Base-by-base conservation (phyloP, 2,797 vertebrate genomes). In the Kryptopterus vitreolus region DNA sequence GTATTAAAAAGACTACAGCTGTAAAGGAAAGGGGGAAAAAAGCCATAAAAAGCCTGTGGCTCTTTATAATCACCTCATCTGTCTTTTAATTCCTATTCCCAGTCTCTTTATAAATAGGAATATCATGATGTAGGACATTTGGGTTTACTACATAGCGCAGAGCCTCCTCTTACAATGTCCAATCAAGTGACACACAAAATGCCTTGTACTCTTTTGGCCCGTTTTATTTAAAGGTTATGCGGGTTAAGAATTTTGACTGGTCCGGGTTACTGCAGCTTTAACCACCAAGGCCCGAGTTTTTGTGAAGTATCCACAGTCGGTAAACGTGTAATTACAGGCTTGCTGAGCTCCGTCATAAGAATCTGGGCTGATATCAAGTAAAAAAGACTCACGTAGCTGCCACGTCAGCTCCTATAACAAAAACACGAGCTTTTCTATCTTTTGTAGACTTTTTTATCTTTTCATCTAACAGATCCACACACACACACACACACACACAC, bases 341-440 rank as follows among this genome's bases (percentile, higher is more conserved):
- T 65, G n/a, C 43, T n/a, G 50, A 66, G 31, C n/a, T 72, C 82
- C 72, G 62, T 78, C 43, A 15, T 78, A 20, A 63, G 53, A 46
- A 38, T 76, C 68, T 50, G 68, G 71, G 62, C 50, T 76, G 53
- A 79, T 63, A 7, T 76, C 20, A 58, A 80, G 66, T 69, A 71
- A 62, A 81, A n/a, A 43, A 62, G 9, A 53, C 55, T 83, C 77
- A 77, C 79, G 82, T 85, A 88, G 88, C 80, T 89, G 90, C 91
- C 91, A 93, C 90, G 84, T 92, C 85, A 85, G 83, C 89, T 88
- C 52, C 86, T 81, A 57, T 59, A 31, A 69, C 62, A 72, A 70
- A 70, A 68, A 63, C 24, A 15, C 3, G 31, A 66, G 38, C 48
- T 55, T 46, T 61, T 7, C 13, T 9, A 77, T 22, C 31, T 33